Evolutionary conservation across 2,113 vertebrate species (phyloP), one percentile per base, ranked within the genome.

Genomic region (Cairina moschata): DNA sequence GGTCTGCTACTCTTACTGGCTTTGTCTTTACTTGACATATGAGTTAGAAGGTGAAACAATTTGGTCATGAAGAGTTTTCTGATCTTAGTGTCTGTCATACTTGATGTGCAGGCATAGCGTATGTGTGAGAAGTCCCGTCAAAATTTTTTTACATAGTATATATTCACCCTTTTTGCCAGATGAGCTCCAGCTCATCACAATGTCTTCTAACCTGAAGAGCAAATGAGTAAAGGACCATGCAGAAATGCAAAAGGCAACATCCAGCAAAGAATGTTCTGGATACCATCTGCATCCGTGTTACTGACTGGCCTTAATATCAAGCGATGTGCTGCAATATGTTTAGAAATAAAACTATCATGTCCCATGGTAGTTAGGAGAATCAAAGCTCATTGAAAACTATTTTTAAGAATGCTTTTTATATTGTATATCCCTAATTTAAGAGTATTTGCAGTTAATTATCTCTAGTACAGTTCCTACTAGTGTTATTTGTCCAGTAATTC

Each of bases 91-190:
- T 60, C 38, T 60, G 26, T 59, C 54, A 29, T 42, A 31, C 6
- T 65, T 69, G 32, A 8, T 66, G 12, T 28, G 26, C 14, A 55
- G 23, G 38, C 52, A 55, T 20, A 74, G 23, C 7, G 32, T 12
- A n/a, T 6, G 18, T 25, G 74, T 46, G 26, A 58, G 8, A 86
- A 68, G 6, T 13, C 12, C 5, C 0, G 0, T 22, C 3, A 22
- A 38, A 90, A 69, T 21, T 58, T 90, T 73, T 18, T 32, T 58
- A 46, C 12, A 16, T 68, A 46, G 59, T 50, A 36, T 11, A 0
- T 6, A 59, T 76, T 84, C 52, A 72, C 9, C 17, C 44, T 0
- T 58, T 69, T 77, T 88, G 73, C 54, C 66, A 74, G 50, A 65
- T 7, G 48, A 8, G 5, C 22, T 80, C 17, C 17, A 8, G 3